Base-by-base conservation (phyloP, 2,797 vertebrate species). In the Trichosurus vulpecula region DNA sequence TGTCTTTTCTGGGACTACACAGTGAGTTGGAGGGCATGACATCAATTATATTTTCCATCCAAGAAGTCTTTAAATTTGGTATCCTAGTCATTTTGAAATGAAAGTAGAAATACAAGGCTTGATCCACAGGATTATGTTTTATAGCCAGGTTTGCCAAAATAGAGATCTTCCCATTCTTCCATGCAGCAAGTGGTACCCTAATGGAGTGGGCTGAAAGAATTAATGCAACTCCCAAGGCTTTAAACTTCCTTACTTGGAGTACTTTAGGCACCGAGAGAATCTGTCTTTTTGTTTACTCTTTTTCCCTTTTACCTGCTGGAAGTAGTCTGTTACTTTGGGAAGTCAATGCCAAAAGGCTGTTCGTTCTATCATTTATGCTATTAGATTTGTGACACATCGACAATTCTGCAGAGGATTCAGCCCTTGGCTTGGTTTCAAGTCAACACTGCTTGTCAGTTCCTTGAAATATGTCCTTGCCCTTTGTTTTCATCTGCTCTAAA, bases 381-480 rank as follows among this genome's bases (percentile, higher is more conserved):
- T 81, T 81, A 81, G 74, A 81, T 81, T 81, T 81, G 74, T 81
- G 74, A 81, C 74, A 81, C 74, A 81, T 25, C 9, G 22, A 81
- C 74, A 81, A 81, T 81, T 81, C 74, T 81, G 74, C 74, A 47
- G 74, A 81, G 74, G 74, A 81, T 81, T 81, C 74, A 81, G 74
- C 74, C 74, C 22, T 81, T 81, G 74, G 74, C 74, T 47, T 81
- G 74, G 74, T 81, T 81, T 81, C 74, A 81, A 81, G n/a, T 81
- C 74, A 81, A 81, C 74, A 81, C 41, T 81, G 74, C 74, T 81
- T 81, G 74, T 81, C 74, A 81, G 41, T 81, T 81, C 74, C 22
- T 47, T 81, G 74, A 81, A 81, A 81, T 47, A 81, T 81, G 74
- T 27, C n/a, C 74, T 81, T 81, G 74, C 74, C 74, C 74, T 81